Conservation (phyloP, 2,888 invertebrate species). For the Elmis aenea region DNA sequence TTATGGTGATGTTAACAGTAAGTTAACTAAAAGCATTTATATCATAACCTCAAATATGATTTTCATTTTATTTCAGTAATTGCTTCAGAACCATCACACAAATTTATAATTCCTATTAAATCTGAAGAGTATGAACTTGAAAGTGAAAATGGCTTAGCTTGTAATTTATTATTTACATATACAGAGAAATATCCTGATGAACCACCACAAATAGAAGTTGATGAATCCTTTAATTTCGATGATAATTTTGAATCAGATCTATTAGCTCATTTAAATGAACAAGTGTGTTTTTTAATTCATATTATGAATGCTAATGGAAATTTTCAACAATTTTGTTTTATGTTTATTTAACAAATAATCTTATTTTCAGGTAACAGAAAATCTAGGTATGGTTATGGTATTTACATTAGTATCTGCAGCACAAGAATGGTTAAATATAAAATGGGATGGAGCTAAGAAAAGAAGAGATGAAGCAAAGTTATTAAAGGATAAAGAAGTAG, state of each 20-base stretch:
- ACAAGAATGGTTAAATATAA: constrained; percentile 82
- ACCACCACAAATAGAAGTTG: constrained; percentile 72
- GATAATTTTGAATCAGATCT: constrained; percentile 62
- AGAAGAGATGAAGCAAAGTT: constrained; percentile 65
- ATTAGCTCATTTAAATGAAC: constrained; percentile 60
- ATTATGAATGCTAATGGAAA: too few species aligned
- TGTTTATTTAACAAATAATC: background rate
- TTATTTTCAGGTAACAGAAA: constrained; percentile 67
- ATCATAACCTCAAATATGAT: constrained; percentile 20
- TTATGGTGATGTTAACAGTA: constrained; percentile 86
- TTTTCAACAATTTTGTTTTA: too few species aligned
- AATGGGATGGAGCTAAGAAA: constrained; percentile 74
- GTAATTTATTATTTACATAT: constrained; percentile 76
- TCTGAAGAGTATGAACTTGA: constrained; percentile 72
- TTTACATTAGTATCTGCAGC: constrained; percentile 90
- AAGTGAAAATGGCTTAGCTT: constrained; percentile 64
- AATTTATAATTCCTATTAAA: constrained; percentile 77
- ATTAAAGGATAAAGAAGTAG: constrained; percentile 64
- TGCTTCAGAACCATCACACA: constrained; percentile 65
- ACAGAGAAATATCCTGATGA: constrained; percentile 87
- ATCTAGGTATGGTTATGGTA: constrained; percentile 96
- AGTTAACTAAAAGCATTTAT: constrained; percentile 25
- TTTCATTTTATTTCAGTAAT: constrained; percentile 55
- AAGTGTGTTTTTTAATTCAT: constrained; percentile 46
- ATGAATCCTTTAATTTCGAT: constrained; percentile 71